Evolutionary conservation across 2,888 invertebrate species (phyloP).

Genomic region (Mesorhabditis sp.): DNA sequence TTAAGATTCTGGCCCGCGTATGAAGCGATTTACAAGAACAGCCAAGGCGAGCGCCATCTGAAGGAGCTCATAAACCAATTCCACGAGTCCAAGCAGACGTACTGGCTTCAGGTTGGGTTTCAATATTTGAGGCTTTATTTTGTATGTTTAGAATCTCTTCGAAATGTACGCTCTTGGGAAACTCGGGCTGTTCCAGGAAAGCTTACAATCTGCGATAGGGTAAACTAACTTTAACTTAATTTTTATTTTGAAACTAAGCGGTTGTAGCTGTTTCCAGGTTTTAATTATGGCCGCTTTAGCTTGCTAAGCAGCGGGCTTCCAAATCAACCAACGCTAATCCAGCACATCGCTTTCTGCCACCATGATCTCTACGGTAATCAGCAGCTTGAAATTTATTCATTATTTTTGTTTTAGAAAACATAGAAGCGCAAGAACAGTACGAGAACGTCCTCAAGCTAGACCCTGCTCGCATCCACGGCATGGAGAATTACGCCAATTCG

Average conservation of each 20-base stretch:
- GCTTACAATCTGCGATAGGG: neutral
- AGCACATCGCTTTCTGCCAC: neutral
- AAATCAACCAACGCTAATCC: neutral
- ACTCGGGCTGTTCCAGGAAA: neutral
- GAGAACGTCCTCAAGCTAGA: neutral
- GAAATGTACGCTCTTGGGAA: neutral
- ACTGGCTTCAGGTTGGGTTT: neutral
- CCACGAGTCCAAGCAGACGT: neutral
- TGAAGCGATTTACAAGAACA: neutral
- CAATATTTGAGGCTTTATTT: neutral
- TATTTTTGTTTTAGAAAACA: conserved; percentile 3
- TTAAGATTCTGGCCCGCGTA: neutral
- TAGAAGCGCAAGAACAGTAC: neutral
- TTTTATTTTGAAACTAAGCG: neutral
- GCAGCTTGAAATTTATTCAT: neutral
- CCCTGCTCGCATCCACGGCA: neutral
- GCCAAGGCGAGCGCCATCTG: neutral
- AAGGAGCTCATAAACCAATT: neutral
- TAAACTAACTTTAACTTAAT: neutral
- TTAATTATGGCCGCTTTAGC: neutral
- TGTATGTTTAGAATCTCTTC: neutral
- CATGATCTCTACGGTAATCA: neutral
- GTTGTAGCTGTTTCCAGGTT: too few relatives aligned
- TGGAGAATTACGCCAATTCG: neutral
- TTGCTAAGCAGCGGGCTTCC: neutral